phyloP scores from a whole-genome alignment of 2,888 invertebrate species.

The Cephus pulcher region DNA sequence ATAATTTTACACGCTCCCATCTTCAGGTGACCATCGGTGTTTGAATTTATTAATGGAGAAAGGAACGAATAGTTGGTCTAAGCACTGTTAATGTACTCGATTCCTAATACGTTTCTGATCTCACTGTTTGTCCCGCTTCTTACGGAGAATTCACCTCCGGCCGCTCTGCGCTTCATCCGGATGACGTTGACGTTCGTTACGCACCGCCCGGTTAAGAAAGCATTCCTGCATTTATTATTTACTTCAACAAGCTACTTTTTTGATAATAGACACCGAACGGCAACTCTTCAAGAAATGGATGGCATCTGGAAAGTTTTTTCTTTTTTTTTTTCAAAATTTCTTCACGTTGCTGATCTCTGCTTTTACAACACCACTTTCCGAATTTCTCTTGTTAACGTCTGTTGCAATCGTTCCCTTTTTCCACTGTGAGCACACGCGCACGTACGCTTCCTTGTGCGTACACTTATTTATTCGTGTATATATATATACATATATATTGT shows the following conservation, averaged over 20 bases:
- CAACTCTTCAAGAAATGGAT: background rate
- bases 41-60: background rate
- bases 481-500: background rate
- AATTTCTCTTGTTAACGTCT: background rate
- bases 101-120: background rate
- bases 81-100: background rate
- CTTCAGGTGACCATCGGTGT: background rate
- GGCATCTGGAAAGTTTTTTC: background rate
- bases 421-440: background rate
- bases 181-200: background rate
- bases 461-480: background rate
- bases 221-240: slow-evolving; percentile 3
- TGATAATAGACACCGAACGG: background rate
- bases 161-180: background rate
- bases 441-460: background rate
- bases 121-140: background rate
- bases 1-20: background rate
- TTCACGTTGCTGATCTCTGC: background rate
- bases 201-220: background rate
- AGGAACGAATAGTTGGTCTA: background rate
- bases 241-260: background rate
- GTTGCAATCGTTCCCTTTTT: background rate
- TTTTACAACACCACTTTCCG: background rate
- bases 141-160: background rate
- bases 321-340: background rate